Conservation (phyloP, 2,797 vertebrate species). For the Anguilla anguilla region DNA sequence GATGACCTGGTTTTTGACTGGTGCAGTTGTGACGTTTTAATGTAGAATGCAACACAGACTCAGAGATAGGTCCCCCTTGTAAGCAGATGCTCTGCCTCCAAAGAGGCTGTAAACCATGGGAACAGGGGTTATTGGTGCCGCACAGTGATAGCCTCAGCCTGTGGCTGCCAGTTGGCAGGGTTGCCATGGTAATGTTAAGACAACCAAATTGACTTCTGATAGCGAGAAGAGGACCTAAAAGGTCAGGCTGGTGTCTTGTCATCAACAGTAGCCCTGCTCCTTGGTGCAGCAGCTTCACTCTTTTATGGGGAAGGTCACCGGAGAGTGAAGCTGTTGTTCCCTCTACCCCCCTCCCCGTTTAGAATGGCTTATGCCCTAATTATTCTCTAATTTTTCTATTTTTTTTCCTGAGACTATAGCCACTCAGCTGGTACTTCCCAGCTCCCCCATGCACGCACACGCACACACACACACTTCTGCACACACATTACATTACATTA, state of each 20-base stretch:
- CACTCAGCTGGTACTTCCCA: too few relatives aligned
- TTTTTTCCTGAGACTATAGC: too few relatives aligned
- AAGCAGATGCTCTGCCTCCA: background rate
- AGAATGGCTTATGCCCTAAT: too few relatives aligned
- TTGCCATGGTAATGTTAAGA: background rate
- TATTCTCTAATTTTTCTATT: too few relatives aligned
- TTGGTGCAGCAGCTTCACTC: background rate
- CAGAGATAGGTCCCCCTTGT: background rate
- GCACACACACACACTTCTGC: too few relatives aligned
- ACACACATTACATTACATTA: too few relatives aligned
- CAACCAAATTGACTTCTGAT: too few relatives aligned
- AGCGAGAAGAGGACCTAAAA: background rate
- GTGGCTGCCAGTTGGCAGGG: background rate
- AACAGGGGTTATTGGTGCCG: background rate
- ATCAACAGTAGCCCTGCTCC: background rate
- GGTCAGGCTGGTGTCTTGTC: background rate
- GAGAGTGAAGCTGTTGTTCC: background rate
- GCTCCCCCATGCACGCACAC: too few relatives aligned
- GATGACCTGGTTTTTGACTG: background rate
- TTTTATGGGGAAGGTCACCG: background rate
- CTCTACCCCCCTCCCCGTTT: too few relatives aligned
- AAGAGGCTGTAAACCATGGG: slow-evolving; percentile 2
- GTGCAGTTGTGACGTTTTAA: background rate
- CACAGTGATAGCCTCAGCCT: background rate
- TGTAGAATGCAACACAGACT: background rate